Evolutionary conservation across 2,797 vertebrate species (phyloP).

Genomic region (Carapus acus): DNA sequence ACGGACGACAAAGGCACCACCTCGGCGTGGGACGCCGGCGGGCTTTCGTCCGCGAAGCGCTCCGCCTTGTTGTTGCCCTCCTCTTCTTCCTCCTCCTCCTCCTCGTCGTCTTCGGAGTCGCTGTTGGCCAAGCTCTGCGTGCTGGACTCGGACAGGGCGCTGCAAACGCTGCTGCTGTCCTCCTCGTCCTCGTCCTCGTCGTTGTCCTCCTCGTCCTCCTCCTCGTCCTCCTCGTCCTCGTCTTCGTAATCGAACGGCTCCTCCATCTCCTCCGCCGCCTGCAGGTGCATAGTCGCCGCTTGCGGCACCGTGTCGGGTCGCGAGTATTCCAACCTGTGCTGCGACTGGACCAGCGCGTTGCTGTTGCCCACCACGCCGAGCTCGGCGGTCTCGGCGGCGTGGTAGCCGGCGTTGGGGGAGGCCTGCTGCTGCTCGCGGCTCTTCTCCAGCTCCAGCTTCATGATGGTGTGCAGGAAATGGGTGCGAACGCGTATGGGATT

Average conservation of each 20-base stretch:
- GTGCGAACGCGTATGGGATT: conserved; percentile 98
- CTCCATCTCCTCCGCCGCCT: conserved; percentile 80
- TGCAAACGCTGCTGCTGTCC: conserved; percentile 96
- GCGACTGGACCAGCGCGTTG: conserved; percentile 75
- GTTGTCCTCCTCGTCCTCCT: conserved; percentile 73
- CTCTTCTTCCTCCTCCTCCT: conserved; percentile 79
- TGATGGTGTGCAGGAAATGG: conserved; percentile 99
- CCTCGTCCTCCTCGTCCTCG: conserved; percentile 70
- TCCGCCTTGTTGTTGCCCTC: conserved; percentile 83
- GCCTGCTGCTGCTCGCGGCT: conserved; percentile 85
- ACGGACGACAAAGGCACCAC: conserved; percentile 83
- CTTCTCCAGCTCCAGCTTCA: conserved; percentile 98
- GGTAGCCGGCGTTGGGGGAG: conserved; percentile 79
- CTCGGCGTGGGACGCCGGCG: conserved; percentile 65
- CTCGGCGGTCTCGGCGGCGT: conserved; percentile 61
- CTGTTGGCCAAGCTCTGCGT: conserved; percentile 93
- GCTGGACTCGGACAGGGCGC: conserved; percentile 92
- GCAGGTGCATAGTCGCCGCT: conserved; percentile 82
- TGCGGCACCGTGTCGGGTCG: conserved; percentile 80
- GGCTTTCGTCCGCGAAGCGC: conserved; percentile 74
- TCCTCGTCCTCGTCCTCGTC: conserved; percentile 74
- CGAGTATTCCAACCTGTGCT: conserved; percentile 84
- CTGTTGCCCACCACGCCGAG: conserved; percentile 75
- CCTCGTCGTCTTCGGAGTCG: conserved; percentile 91
- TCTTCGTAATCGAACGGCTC: conserved; percentile 83